Evolutionary conservation across 2,113 vertebrate species (phyloP), one percentile per base, ranked within the genome.

Genomic region (Zosterops borbonicus): DNA sequence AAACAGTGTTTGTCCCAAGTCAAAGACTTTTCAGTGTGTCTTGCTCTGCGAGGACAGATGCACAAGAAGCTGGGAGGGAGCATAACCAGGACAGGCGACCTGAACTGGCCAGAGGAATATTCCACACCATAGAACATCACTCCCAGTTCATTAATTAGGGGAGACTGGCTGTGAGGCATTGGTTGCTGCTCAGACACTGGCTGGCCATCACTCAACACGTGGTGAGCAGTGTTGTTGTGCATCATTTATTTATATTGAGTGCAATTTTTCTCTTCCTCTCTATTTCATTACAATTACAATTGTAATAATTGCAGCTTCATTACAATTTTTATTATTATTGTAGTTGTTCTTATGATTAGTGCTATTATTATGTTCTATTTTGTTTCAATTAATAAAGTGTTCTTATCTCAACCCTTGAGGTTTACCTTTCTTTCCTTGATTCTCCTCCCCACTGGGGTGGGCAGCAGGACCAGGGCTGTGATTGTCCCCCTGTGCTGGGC

Each of bases 271-370:
- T 67, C 53, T 80, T 81, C 59, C 86, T 82, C 77, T 82, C 60
- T 28, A 82, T 75, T 82, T 82, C 46, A 60, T 67, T 82, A 60
- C 52, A 89, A 74, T 81, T 89, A 89, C 46, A 82, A 46, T 68
- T 82, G 46, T 25, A 60, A 39, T 68, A 89, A 82, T 67, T 89
- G 53, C 29, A 53, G 46, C 53, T 82, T 75, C 69, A 89, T 53
- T 82, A 60, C 33, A 53, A 41, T 52, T 74, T 81, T 59, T 74
- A 67, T 82, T 67, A 67, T 60, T 76, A 35, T 67, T 68, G 39
- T 63, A 31, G 71, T 53, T 89, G 39, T 69, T 74, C n/a, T 52
- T 76, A 27, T 35, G 29, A 76, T 55, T 55, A 41, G 53, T 68
- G 55, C 15, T 18, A 16, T 76, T 76, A 55, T 62, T 27, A 41